Evolutionary conservation across 1,140 invertebrate species (phyloP), one percentile per base, ranked within the genome.

Genomic region (Procambarus virginalis): DNA sequence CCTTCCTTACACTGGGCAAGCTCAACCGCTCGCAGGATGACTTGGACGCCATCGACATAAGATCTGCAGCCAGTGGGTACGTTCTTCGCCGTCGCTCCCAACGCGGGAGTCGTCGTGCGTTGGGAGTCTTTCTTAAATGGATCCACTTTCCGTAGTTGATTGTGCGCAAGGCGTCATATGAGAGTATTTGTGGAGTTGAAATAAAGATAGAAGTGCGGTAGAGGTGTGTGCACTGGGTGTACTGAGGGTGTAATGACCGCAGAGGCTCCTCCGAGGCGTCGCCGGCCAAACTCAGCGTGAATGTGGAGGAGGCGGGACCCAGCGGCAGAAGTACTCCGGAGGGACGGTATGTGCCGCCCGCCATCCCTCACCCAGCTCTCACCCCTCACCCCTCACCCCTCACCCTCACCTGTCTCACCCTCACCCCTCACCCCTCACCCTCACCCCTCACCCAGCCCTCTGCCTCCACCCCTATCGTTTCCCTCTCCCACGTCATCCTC

Each of bases 11-110:
- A 9, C 81, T 89, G 49, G 87, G 87, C 80, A 89, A 89, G 81
- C 81, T 89, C 73, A 83, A 89, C 75, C 73, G 87, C 80, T 89
- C 87, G 3, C 87, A 89, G 75, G 87, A 89, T 73, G 87, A 89
- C 68, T 81, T 84, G 2, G 87, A 89, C 73, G 55, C 87, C 87
- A 89, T 89, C 60, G 87, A 89, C 49, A 55, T 89, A 22, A 89
- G 82, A 60, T 89, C 87, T 17, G 48, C 87, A 9, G 75, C 87
- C 17, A 89, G 87, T 68, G 87, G 87, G 87, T 89, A 84, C 48
- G 68, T 68, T 34, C n/a, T 34, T 6, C 20, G 48, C 22, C 49
- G n/a, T 45, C 8, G 8, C 4, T 12, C 51, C 51, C 3, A 55
- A 5, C 8, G 51, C 51, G 8, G 51, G 51, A 12, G 1, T 55